Evolutionary conservation across 2,888 invertebrate genomes (phyloP), one percentile per base, ranked within the genome.

Genomic region (Leptarthrus brevirostris): DNA sequence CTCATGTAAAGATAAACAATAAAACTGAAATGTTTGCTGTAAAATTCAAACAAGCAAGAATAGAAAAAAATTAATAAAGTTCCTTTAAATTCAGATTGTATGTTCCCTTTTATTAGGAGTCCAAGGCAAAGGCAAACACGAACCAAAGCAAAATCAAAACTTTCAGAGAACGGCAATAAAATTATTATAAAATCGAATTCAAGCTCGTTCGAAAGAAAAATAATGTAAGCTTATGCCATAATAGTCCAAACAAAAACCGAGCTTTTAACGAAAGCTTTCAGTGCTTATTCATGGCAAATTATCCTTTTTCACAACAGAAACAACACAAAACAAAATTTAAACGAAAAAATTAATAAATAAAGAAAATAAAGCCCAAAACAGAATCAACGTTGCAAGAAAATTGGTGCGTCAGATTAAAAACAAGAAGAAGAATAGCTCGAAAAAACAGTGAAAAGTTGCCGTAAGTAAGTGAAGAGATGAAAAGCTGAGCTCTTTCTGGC

Each of bases 301-400:
- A 49, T 49, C 49, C 49, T 49, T 49, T 44, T 49, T 20, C 49
- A 16, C 8, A 20, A 49, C 49, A 49, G 20, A 47, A 12, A n/a
- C n/a, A n/a, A n/a, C n/a, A n/a, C n/a, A n/a, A 47, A 16, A 49
- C 49, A 49, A 49, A 49, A 6, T 49, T 18, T 18, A 49, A n/a
- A n/a, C 44, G 44, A 44, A 18, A 18, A 3, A 3, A 16, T 8
- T 16, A 49, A 49, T n/a, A n/a, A 40, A 49, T 49, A 49, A 6
- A 18, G 49, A 3, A 3, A 16, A 20, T 16, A 49, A 49, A 49
- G 16, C 49, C 16, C 20, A 49, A 12, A 16, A 49, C 3, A 49
- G 49, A 49, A 49, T 49, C 18, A 64, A 44, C n/a, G 24, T 24
- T 64, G 47, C 10, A 22, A 64, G 26, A 64, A 64, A 64, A 40